Base-by-base conservation (phyloP, 2,797 vertebrate species). In the Mus caroli region DNA sequence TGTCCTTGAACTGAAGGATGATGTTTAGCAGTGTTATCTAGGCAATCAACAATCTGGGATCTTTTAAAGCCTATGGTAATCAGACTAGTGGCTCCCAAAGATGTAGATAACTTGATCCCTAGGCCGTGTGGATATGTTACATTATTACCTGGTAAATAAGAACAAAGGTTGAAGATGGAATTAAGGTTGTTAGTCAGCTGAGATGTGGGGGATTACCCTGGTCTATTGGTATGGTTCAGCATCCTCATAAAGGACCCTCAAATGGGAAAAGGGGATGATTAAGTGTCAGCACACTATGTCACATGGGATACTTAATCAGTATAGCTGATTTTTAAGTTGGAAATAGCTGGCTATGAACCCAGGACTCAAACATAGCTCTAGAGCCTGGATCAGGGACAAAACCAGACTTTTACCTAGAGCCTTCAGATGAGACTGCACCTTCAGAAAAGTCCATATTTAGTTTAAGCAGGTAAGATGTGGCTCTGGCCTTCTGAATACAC, bases 1-100 rank as follows among this genome's bases (percentile, higher is more conserved):
- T 84, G 24, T 34, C 94, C 87, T 84, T 67, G 50, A 92, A n/a
- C 20, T 28, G n/a, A 95, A 93, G 9, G 13, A 87, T 58, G 78
- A 93, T 10, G 20, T 75, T 6, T 77, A 92, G 46, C 31, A 92
- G 56, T 31, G 43, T 31, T 78, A 40, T 73, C 52, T 71, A 76
- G 50, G 19, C 46, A 85, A 91, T 82, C n/a, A 90, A 43, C 12
- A 34, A 50, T 85, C 11, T 22, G 46, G 19, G 14, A 34, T 95
- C 46, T 87, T 15, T 43, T 11, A 43, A 92, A 20, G 24, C 10
- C 56, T 90, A 6, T 20, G 26, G 28, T 14, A 71, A 2, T 71
- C 26, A 89, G 83, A 90, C 67, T 84, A 79, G 52, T 86, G 60
- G 0, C 2, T 0, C 15, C 24, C 0, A 4, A 24, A 83, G 12